These are phyloP conservation scores for Marmota flaviventris DNA, from an alignment of 2,113 vertebrate genomes.

Conservation along the genomic window DNA sequence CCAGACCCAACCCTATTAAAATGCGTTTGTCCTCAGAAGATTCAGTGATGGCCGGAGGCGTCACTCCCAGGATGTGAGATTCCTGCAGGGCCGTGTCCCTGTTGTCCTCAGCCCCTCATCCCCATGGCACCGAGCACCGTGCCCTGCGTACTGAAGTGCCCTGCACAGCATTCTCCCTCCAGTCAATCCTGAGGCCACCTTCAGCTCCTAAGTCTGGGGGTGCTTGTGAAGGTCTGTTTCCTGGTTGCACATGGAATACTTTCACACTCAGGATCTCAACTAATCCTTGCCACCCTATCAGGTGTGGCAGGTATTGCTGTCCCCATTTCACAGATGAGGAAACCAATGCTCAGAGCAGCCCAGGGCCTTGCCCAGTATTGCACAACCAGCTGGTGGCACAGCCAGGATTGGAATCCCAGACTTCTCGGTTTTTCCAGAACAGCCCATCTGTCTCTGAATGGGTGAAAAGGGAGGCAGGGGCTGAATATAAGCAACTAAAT, in stretches of 20 bases:
- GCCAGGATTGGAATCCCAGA: conserved; percentile 11
- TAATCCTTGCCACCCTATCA: not conserved
- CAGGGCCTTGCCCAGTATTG: conserved; percentile 14
- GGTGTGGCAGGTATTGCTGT: conserved; percentile 59
- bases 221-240: not conserved
- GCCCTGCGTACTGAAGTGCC: not conserved
- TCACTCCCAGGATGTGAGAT: not conserved
- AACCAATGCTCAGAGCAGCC: conserved; percentile 44
- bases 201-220: not conserved
- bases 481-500: not conserved
- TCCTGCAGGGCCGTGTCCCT: not conserved
- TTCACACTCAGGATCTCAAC: not conserved
- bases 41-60: too few relatives aligned
- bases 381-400: conserved; percentile 36
- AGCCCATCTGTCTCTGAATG: not conserved
- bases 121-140: not conserved
- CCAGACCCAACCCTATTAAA: not conserved
- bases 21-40: not conserved
- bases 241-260: not conserved
- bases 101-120: not conserved
- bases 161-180: not conserved
- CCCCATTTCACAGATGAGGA: conserved; percentile 76
- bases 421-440: conserved; percentile 52
- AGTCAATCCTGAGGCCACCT: not conserved
- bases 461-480: not conserved